A percentile compares a stretch with the other conserved stretches of the same genome.
Evolutionary conservation across 2,797 vertebrate genomes (phyloP).

Genomic region (Otolemur crassicaudatus): DNA sequence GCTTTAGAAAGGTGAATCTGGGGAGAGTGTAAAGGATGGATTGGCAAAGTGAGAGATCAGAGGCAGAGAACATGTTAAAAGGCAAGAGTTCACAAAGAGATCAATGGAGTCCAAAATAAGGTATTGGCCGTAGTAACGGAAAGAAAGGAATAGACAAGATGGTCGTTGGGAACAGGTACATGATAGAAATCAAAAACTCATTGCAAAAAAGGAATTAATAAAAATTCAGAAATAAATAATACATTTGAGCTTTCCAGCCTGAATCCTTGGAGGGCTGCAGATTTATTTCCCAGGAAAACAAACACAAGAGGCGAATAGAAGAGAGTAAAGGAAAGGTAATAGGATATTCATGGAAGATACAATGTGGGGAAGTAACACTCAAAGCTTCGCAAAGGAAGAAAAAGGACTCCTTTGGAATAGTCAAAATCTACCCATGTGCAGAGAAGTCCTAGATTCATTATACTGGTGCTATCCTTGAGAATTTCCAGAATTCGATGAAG

Average conservation of each 20-base stretch:
- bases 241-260: not conserved
- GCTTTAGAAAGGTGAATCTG: conserved; percentile 58
- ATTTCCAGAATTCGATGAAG: not conserved
- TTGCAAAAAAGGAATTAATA: not conserved
- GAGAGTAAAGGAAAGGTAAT: not conserved
- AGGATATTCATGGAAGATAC: not conserved
- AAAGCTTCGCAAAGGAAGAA: not conserved
- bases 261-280: not conserved
- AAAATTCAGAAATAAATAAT: not conserved
- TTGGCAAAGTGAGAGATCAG: not conserved
- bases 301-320: not conserved
- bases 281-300: not conserved
- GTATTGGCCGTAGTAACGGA: not conserved
- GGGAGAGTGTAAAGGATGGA: conserved; percentile 19
- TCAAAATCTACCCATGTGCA: not conserved
- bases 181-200: not conserved
- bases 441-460: not conserved
- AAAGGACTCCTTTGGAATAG: not conserved
- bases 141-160: not conserved
- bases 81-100: conserved; percentile 7
- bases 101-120: not conserved
- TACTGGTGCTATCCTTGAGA: not conserved
- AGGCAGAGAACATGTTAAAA: not conserved
- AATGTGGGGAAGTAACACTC: not conserved
- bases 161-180: not conserved